These are phyloP conservation scores for Rhodinocichla rosea DNA, from an alignment of 2,113 vertebrate species.

Conservation along the genomic window DNA sequence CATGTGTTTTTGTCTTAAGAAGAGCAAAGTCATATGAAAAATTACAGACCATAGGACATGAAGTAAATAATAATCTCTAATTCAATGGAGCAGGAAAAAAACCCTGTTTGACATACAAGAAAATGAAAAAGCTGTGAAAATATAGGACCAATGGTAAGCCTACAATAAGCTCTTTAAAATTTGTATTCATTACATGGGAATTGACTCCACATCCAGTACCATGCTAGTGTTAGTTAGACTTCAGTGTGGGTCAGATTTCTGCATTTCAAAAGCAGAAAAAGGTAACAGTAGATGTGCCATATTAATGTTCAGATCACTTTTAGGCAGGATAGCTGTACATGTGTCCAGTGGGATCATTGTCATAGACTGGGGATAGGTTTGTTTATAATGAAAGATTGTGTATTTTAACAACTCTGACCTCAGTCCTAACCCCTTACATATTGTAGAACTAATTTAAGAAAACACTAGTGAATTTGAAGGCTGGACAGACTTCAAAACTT, in stretches of 20 bases:
- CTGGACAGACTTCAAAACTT: background rate
- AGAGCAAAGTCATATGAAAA: background rate
- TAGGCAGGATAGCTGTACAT: background rate
- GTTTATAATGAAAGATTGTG: background rate
- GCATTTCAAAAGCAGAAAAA: background rate
- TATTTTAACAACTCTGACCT: background rate
- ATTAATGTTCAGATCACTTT: background rate
- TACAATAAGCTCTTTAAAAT: background rate
- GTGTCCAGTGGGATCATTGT: background rate
- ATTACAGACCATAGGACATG: background rate
- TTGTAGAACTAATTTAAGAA: background rate
- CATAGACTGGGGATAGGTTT: background rate
- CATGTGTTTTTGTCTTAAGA: background rate
- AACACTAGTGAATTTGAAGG: background rate
- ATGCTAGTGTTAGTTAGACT: background rate
- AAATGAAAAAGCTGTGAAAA: background rate
- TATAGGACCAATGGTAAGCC: background rate
- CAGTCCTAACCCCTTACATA: background rate
- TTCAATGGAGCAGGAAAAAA: background rate
- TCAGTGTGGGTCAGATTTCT: background rate
- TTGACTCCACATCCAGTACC: background rate
- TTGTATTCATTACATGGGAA: background rate
- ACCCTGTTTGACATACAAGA: accelerated
- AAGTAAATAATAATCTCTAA: background rate
- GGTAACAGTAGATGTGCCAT: background rate